Evolutionary conservation across 1,140 invertebrate species (phyloP).

Genomic region (Drosophila pseudoananassae): DNA sequence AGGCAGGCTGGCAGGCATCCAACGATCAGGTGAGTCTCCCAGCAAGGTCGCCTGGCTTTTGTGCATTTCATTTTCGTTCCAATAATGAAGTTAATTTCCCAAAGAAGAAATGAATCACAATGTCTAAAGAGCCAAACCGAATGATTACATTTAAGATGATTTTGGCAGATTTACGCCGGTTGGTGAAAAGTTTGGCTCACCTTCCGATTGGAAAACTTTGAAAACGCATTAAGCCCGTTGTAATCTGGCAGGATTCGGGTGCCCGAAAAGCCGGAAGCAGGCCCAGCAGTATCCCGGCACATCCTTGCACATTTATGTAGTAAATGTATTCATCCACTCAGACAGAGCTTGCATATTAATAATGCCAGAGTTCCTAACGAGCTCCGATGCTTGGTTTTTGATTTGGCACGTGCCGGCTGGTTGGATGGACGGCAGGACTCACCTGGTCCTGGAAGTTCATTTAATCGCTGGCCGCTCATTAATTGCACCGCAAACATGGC

Average conservation of each 20-base stretch:
- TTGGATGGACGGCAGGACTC: constrained; percentile 18
- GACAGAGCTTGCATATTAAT: constrained; percentile 77
- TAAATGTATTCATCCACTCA: constrained; percentile 51
- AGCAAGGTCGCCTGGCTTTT: constrained; percentile 26
- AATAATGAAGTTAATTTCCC: constrained; percentile 78
- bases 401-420: constrained; percentile 43
- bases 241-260: constrained; percentile 50
- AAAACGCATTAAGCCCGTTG: constrained; percentile 70
- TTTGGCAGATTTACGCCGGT: constrained; percentile 60
- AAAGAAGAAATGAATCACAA: constrained; percentile 20
- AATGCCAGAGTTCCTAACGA: constrained; percentile 51
- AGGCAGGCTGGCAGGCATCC: background rate
- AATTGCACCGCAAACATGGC: constrained; percentile 59
- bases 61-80: constrained; percentile 56
- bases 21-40: constrained; percentile 32
- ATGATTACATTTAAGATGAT: constrained; percentile 68
- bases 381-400: constrained; percentile 25
- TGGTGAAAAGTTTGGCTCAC: constrained; percentile 40
- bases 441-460: constrained; percentile 22
- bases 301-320: constrained; percentile 56
- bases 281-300: constrained; percentile 3
- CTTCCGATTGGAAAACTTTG: constrained; percentile 50
- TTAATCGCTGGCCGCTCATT: constrained; percentile 55
- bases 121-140: constrained; percentile 9
- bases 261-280: constrained; percentile 24